Percentiles rank a stretch among this genome's conserved stretches.
Conservation (phyloP, 2,797 vertebrate species). For the Liparis tanakae region DNA sequence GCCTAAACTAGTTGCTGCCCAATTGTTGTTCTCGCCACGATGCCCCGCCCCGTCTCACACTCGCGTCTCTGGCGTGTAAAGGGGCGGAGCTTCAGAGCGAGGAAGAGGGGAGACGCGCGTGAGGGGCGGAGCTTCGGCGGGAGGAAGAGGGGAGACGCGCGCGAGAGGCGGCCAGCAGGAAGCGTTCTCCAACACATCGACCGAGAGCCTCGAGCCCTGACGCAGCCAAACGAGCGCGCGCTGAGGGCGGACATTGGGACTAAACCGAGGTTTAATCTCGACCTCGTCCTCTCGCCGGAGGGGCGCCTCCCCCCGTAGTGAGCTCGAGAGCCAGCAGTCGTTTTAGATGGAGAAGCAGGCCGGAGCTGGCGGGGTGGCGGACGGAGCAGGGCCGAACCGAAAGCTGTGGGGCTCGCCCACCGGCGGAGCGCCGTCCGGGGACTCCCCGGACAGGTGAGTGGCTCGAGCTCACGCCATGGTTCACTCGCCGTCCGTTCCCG, state of each 20-base stretch:
- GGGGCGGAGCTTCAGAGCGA: slow-evolving; percentile 26
- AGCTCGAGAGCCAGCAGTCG: background rate
- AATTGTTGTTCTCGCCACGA: background rate
- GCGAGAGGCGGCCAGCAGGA: slow-evolving; percentile 30
- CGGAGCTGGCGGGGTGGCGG: slow-evolving; percentile 36
- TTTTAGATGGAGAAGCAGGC: slow-evolving; percentile 65
- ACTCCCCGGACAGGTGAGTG: slow-evolving; percentile 54
- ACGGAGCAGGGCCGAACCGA: slow-evolving; percentile 52
- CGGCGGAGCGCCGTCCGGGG: slow-evolving; percentile 8
- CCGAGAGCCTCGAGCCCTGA: rapidly evolving
- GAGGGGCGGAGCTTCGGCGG: slow-evolving; percentile 1
- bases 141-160: slow-evolving; percentile 6
- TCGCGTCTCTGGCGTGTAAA: background rate
- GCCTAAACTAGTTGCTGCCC: background rate
- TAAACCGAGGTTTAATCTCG: background rate
- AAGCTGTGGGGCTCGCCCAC: slow-evolving; percentile 33
- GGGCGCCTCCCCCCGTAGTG: slow-evolving; percentile 5
- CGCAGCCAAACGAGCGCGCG: background rate
- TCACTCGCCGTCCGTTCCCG: background rate
- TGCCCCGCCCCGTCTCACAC: background rate
- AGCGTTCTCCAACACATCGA: background rate
- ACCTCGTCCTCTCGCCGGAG: slow-evolving; percentile 2
- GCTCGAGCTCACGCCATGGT: rapidly evolving
- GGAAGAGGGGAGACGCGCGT: too few relatives aligned
- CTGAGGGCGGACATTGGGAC: background rate